Conservation (phyloP, 2,797 vertebrate species). For the Clarias laeviceps region DNA sequence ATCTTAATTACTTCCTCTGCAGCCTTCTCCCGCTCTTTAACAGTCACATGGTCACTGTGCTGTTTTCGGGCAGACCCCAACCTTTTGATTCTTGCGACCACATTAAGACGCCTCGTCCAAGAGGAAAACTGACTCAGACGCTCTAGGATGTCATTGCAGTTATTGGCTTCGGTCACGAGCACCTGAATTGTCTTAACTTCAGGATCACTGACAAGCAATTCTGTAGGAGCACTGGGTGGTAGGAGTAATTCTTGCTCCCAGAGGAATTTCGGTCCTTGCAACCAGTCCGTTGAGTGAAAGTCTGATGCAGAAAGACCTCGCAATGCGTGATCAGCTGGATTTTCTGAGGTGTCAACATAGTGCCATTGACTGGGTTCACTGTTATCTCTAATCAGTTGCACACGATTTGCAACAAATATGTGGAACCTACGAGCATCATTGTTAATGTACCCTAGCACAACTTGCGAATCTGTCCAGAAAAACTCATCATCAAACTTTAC, state of each 20-base stretch:
- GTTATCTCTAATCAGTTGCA: slow-evolving; percentile 45
- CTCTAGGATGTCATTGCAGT: not conserved
- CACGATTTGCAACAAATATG: slow-evolving; percentile 37
- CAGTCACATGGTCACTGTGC: slow-evolving; percentile 12
- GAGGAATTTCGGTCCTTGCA: slow-evolving; percentile 37
- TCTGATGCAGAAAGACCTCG: slow-evolving; percentile 27
- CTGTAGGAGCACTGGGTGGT: not conserved
- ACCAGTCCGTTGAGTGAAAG: slow-evolving; percentile 20
- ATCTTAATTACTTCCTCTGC: slow-evolving; percentile 34
- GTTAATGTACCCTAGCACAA: slow-evolving; percentile 43
- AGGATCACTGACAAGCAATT: slow-evolving; percentile 49
- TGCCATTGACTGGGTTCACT: slow-evolving; percentile 46
- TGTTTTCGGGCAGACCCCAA: slow-evolving; percentile 10
- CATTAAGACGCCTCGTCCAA: slow-evolving; percentile 40
- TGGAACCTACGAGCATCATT: slow-evolving; percentile 42
- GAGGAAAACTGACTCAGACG: slow-evolving; percentile 23
- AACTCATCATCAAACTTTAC: slow-evolving; percentile 44
- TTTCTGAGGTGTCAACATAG: slow-evolving; percentile 41
- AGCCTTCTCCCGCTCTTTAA: slow-evolving; percentile 26
- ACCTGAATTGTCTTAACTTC: slow-evolving; percentile 41
- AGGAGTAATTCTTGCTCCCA: slow-evolving; percentile 29
- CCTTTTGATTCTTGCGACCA: slow-evolving; percentile 52
- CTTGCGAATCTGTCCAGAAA: slow-evolving; percentile 50
- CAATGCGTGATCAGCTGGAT: slow-evolving; percentile 38
- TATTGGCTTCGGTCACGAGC: not conserved